Evolutionary conservation across 2,797 vertebrate species (phyloP), one percentile per base, ranked within the genome.

Genomic region (Avahi laniger): DNA sequence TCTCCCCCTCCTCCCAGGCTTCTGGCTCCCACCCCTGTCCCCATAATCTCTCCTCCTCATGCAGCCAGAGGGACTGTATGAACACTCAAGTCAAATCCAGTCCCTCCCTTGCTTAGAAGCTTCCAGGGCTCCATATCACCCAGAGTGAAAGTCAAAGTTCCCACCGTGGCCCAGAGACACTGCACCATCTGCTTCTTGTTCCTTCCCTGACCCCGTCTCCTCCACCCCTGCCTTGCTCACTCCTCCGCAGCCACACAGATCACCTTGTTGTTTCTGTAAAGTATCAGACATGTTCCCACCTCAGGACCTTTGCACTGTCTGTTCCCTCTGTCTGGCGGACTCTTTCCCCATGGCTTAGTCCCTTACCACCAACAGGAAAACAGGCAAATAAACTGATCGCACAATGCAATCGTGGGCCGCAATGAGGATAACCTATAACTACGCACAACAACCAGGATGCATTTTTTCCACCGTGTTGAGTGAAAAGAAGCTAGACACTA

Each of bases 251-350:
- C 43, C 18, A 63, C 46, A 2, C 0, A 13, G 14, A 18, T 59
- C 65, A 38, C 43, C 46, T 20, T 18, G 41, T 28, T 54, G 50
- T 33, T 78, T 38, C 59, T 22, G 26, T 79, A 48, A 88, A 81
- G 82, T 78, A 24, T 28, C 83, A 59, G n/a, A 82, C 61, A 50
- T 1, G 38, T 65, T 84, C 91, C 50, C 9, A 15, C 92, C 92
- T 13, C 80, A 89, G 92, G 91, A 78, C 91, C 54, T 95, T 94
- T 70, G 73, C 91, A 92, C 38, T 41, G 54, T 24, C 61, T 78
- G 30, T 72, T n/a, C n/a, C 22, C 7, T 54, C 69, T 90, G 69
- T 57, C 90, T 48, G 22, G 24, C 17, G 38, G n/a, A n/a, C 69
- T 57, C 50, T 70, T 75, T 65, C 38, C 41, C 3, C 28, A 69